phyloP scores from a whole-genome alignment of 1,140 invertebrate genomes.

The Sarcophaga bullata region DNA sequence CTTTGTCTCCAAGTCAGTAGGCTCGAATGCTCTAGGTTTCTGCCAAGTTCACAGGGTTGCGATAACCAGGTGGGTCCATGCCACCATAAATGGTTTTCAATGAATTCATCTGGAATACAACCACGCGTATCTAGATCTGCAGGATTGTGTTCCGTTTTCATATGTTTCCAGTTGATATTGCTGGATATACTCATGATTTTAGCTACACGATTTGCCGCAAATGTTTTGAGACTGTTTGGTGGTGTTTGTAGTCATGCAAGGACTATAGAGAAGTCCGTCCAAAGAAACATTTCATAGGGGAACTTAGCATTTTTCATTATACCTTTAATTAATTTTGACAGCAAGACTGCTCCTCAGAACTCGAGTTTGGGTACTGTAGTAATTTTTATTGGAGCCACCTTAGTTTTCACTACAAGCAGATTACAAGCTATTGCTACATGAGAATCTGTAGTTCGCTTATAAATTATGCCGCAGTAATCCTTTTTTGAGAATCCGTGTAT shows the following conservation, averaged over 20 bases:
- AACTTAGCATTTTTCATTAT: no score
- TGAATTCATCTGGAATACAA: conserved; percentile 30
- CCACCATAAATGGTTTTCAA: conserved; percentile 49
- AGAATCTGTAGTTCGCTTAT: not conserved
- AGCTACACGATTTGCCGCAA: conserved; percentile 44
- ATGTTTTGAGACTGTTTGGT: conserved; percentile 53
- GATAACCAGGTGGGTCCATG: conserved; percentile 49
- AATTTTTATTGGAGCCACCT: no score
- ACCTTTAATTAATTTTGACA: no score
- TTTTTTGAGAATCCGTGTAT: not conserved
- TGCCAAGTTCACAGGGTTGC: no score
- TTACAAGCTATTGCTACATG: not conserved
- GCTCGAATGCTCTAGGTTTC: no score
- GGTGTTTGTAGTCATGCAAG: conserved; percentile 54
- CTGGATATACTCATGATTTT: not conserved
- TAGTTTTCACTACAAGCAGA: no score
- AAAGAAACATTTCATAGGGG: no score
- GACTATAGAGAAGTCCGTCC: conserved; percentile 50
- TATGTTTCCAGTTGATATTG: not conserved
- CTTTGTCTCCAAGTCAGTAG: no score
- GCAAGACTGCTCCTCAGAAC: not conserved
- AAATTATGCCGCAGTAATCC: not conserved
- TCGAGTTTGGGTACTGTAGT: not conserved
- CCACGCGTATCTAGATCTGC: conserved; percentile 41
- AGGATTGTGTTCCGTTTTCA: conserved; percentile 51